Evolutionary conservation across 2,113 vertebrate genomes (phyloP).

Genomic region (Tetraodon nigroviridis): DNA sequence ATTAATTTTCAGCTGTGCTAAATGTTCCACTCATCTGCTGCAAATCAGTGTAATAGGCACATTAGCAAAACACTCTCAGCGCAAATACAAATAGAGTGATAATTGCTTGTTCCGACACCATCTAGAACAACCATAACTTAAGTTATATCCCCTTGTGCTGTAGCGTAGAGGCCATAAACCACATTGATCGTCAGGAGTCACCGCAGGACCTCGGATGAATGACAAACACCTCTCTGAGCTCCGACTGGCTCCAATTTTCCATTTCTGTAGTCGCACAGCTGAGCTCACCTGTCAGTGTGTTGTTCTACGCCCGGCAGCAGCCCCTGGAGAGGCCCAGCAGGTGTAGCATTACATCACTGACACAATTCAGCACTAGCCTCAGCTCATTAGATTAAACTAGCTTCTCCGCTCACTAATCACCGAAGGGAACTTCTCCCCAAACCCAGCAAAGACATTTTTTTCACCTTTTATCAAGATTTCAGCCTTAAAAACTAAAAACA

Average conservation of each 20-base stretch:
- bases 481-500: background rate
- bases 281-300: conserved; percentile 35
- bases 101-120: conserved; percentile 5
- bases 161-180: conserved; percentile 15
- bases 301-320: conserved; percentile 33
- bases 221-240: conserved; percentile 5
- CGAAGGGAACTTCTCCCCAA: background rate
- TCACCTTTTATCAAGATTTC: background rate
- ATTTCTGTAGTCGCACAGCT: conserved; percentile 23
- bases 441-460: conserved; percentile 1
- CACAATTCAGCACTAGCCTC: conserved; percentile 40
- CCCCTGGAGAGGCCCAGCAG: conserved; percentile 22
- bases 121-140: background rate
- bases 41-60: conserved; percentile 12
- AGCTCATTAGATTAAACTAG: conserved; percentile 28
- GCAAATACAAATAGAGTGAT: background rate
- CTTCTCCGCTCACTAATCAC: conserved; percentile 15
- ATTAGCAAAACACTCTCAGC: background rate
- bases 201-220: conserved; percentile 1
- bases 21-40: background rate
- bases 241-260: background rate
- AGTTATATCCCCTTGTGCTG: background rate
- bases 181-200: conserved; percentile 11
- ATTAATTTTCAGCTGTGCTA: background rate
- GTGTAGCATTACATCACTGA: conserved; percentile 47